phyloP scores from a whole-genome alignment of 2,797 vertebrate species.

The Bufotes viridis region DNA sequence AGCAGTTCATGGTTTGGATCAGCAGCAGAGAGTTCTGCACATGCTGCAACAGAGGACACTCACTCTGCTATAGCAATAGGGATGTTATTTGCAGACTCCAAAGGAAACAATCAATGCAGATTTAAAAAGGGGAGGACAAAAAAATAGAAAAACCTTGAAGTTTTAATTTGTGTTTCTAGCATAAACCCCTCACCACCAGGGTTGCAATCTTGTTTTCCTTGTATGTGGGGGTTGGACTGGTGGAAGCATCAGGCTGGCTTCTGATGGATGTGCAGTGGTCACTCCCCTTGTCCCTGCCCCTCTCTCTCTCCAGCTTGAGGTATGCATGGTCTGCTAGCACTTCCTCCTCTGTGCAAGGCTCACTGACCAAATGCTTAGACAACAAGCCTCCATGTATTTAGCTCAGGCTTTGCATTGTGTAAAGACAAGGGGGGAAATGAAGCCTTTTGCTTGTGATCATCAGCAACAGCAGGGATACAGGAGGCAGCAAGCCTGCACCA shows the following conservation, averaged over 20 bases:
- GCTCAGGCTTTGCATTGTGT: constrained; percentile 46
- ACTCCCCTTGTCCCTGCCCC: constrained; percentile 61
- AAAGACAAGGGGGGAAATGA: constrained; percentile 6
- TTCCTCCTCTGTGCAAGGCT: constrained; percentile 34
- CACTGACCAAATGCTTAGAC: constrained; percentile 41
- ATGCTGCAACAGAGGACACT: constrained; percentile 53
- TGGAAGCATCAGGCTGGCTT: constrained; percentile 60
- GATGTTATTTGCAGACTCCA: constrained; percentile 5
- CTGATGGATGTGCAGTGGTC: constrained; percentile 60
- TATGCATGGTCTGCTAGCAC: constrained; percentile 51
- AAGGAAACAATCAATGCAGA: constrained; percentile 53
- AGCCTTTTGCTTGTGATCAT: constrained; percentile 43
- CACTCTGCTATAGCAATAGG: constrained; percentile 16
- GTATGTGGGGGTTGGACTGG: constrained; percentile 61
- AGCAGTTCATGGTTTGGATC: constrained; percentile 51
- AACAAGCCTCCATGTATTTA: constrained; percentile 39
- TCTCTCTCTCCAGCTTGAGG: constrained; percentile 50
- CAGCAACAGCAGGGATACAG: constrained; percentile 37
- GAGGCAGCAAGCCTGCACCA: constrained; percentile 47
- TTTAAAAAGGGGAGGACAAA: constrained; percentile 14
- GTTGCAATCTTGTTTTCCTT: constrained; percentile 62
- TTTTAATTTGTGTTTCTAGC: constrained; percentile 55
- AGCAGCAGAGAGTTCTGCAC: constrained; percentile 55
- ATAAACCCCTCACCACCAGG: constrained; percentile 56
- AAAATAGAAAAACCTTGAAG: constrained; percentile 26